Base-by-base conservation (phyloP, 2,113 vertebrate species). In the Saiga tatarica region DNA sequence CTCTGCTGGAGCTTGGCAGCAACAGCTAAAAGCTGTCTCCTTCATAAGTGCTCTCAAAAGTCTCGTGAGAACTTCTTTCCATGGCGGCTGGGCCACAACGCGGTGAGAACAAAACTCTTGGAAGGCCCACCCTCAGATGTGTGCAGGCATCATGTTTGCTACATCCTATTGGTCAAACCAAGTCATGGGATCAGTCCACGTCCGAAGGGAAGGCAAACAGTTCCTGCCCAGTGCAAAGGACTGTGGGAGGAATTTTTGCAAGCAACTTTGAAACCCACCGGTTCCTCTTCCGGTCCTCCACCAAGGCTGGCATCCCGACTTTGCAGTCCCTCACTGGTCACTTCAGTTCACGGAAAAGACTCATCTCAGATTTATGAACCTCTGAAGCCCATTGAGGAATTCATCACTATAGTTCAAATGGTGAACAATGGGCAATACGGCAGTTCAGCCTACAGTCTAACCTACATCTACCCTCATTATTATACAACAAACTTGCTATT, bases 371-470 rank as follows among this genome's bases (percentile, higher is more conserved):
- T 30, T 33, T 3, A 5, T 0, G 2, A 17, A 17, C 39, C 33
- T 7, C 45, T 5, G 10, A 47, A 60, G 39, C 33, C 30, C 60
- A 0, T 1, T 1, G 39, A 57, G 21, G 16, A 12, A 16, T 7
- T 13, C 55, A 15, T 11, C 12, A 6, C 21, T 1, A 5, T 3
- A 47, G 26, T 79, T 85, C 50, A 0, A 5, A 3, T 8, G 16
- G 45, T 33, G 60, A 47, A 12, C 0, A 9, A 3, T 4, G 13
- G 53, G 47, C 74, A 47, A 15, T 0, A 3, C 3, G 15, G 55
- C 23, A 8, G 19, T 50, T 78, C 78, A 55, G 53, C 71, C 52
- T 8, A 14, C 3, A 0, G 5, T 19, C 79, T 28, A 16, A 83
- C 16, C 52, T 6, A 21, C 71, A 42, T 33, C 52, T 7, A 52